Evolutionary conservation across 1,140 invertebrate genomes (phyloP), one percentile per base, ranked within the genome.

Genomic region (Drosophila varians): DNA sequence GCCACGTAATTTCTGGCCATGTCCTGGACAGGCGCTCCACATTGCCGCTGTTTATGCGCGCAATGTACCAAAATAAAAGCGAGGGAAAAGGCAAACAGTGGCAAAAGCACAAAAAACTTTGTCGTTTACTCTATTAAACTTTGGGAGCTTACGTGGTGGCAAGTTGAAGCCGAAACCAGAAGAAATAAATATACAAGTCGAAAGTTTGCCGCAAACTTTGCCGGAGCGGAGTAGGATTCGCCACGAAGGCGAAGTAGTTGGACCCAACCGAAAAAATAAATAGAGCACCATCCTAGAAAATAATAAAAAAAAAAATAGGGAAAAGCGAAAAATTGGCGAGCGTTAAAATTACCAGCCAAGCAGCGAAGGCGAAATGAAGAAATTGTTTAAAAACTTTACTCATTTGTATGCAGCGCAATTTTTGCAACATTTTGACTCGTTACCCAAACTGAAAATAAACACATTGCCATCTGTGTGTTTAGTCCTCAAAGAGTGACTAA

Each of bases 51-150:
- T 72, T 77, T 76, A 56, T 76, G 45, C 58, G 53, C 58, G 73
- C 71, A 86, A 84, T 79, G 80, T 80, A 57, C 36, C 11, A 38
- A 38, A 38, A 38, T 38, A 38, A 38, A 14, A 9, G 4, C 49
- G 54, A 74, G 65, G 36, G 4, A 16, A 77, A 69, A 31, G 28
- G 26, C 26, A 0, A 8, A 8, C 26, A 28, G 21, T 2, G 52
- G 77, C 71, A 56, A 52, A 61, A 70, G 71, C 64, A 76, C 56
- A 61, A 80, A 79, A 83, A 89, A 84, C 74, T 89, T 86, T 89
- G 73, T 84, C 79, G 86, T 89, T 89, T 89, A 89, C 86, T 89
- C 79, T 89, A 89, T 89, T 89, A 89, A 89, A 89, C 80, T 89
- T 89, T 89, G 74, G 68, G 62, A 86, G 86, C 86, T 89, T 86